Evolutionary conservation across 2,797 vertebrate species (phyloP).

Genomic region (Mycteria americana): DNA sequence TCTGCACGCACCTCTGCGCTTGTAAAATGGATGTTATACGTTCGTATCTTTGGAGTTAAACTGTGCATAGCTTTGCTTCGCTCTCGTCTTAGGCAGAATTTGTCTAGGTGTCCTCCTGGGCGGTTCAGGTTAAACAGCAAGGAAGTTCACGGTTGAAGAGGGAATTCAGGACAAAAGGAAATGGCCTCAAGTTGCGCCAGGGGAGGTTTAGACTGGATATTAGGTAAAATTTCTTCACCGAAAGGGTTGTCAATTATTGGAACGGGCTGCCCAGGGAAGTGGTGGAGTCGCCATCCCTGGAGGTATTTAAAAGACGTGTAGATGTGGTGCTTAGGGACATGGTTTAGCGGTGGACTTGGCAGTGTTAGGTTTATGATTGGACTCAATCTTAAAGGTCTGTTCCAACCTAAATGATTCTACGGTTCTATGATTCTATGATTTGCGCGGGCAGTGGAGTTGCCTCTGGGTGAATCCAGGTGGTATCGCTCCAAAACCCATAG

Average conservation of each 20-base stretch:
- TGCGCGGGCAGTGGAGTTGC: fast-evolving
- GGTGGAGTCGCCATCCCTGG: not conserved
- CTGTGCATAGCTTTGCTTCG: not conserved
- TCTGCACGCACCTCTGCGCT: not conserved
- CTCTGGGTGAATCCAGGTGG: not conserved
- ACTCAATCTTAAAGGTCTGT: not conserved
- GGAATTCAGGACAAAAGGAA: not conserved
- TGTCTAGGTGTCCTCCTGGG: not conserved
- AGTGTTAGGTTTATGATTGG: not conserved
- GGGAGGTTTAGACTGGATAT: not conserved
- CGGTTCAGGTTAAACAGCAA: too few species aligned
- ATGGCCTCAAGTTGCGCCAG: not conserved
- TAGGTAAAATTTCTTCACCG: not conserved
- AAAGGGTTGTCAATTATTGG: not conserved
- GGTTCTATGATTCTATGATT: not conserved
- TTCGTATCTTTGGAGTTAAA: not conserved
- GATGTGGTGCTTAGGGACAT: not conserved
- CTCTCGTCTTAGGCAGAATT: fast-evolving
- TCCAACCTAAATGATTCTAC: not conserved
- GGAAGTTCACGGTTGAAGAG: too few species aligned
- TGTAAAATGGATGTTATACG: fast-evolving
- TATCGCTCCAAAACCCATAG: not conserved
- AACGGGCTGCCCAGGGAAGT: not conserved
- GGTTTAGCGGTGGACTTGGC: not conserved
- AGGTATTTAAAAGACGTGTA: not conserved